These are phyloP conservation scores for Peromyscus maniculatus DNA, from an alignment of 2,113 vertebrate species.

Conservation along the genomic window DNA sequence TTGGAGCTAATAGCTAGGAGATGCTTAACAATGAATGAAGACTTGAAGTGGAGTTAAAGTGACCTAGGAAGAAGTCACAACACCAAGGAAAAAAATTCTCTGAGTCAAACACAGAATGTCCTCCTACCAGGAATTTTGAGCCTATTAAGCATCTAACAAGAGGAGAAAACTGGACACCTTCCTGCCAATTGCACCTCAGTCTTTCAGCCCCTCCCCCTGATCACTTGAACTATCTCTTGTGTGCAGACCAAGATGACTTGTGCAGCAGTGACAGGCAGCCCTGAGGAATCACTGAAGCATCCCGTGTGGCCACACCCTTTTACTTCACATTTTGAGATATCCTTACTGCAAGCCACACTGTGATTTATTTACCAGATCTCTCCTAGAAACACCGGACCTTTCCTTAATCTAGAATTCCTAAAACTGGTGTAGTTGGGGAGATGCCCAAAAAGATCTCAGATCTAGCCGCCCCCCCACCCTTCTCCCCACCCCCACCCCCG, in stretches of 20 bases:
- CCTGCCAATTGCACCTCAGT: not conserved
- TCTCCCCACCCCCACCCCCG: not conserved
- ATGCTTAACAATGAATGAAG: slow-evolving; percentile 25
- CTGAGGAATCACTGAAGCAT: not conserved
- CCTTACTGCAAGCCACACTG: not conserved
- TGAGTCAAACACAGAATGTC: not conserved
- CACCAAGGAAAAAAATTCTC: not conserved
- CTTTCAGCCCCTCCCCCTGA: not conserved
- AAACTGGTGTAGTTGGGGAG: not conserved
- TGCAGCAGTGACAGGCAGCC: not conserved
- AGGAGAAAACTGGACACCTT: not conserved
- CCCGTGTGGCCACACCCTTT: not conserved
- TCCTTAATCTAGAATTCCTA: not conserved
- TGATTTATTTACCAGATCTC: not conserved
- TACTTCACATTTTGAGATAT: not conserved
- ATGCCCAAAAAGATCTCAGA: not conserved
- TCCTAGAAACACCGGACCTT: not conserved
- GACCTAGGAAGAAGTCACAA: slow-evolving; percentile 15
- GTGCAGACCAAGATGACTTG: not conserved
- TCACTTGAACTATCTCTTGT: not conserved
- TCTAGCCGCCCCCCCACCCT: not conserved
- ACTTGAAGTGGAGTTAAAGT: not conserved
- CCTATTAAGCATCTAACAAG: not conserved
- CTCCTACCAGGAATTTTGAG: not conserved
- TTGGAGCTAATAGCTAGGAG: not conserved